Conservation (phyloP, 1,140 invertebrate genomes). For the Papilio polyxenes region DNA sequence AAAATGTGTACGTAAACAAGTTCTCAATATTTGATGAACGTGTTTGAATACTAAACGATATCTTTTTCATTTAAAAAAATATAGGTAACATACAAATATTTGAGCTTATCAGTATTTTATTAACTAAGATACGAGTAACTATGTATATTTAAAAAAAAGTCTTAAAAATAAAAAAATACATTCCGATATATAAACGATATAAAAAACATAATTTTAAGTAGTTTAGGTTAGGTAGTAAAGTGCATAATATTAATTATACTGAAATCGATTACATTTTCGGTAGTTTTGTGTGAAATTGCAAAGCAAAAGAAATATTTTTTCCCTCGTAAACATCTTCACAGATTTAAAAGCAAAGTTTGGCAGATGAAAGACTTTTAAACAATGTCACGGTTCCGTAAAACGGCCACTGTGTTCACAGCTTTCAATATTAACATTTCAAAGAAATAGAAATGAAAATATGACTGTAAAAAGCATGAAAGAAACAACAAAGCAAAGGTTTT, state of each 20-base stretch:
- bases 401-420: neutral
- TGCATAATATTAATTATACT: too few relatives aligned
- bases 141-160: too few relatives aligned
- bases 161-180: too few relatives aligned
- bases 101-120: neutral
- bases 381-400: conserved; percentile 10
- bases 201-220: too few relatives aligned
- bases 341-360: neutral
- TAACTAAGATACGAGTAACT: too few relatives aligned
- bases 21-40: conserved; percentile 36
- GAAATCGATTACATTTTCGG: neutral
- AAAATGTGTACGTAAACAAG: conserved; percentile 41
- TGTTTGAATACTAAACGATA: neutral
- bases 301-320: neutral
- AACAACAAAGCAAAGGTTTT: neutral
- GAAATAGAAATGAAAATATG: neutral
- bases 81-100: neutral
- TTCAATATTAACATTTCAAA: conserved; percentile 21
- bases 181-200: too few relatives aligned
- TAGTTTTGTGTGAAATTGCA: neutral
- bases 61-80: neutral
- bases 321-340: neutral
- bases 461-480: neutral
- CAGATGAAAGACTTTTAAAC: neutral
- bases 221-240: too few relatives aligned